Conservation (phyloP, 2,888 invertebrate species). For the Adelphocoris suturalis region DNA sequence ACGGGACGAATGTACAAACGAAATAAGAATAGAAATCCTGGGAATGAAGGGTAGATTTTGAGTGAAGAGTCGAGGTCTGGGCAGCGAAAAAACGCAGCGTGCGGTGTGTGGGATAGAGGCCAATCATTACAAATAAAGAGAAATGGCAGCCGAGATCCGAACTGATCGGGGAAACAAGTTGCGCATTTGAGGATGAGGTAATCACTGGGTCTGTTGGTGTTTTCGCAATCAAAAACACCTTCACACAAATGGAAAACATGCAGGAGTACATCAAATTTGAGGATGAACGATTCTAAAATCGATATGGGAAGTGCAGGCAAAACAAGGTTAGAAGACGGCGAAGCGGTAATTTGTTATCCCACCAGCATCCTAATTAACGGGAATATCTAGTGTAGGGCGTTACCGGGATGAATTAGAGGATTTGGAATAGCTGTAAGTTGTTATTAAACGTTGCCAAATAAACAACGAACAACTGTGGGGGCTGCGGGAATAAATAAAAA, state of each 20-base stretch:
- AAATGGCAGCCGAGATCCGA: conserved; percentile 66
- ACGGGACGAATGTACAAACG: not conserved
- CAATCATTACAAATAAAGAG: conserved; percentile 67
- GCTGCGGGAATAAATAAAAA: conserved; percentile 22
- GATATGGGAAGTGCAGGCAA: conserved; percentile 66
- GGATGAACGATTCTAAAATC: conserved; percentile 37
- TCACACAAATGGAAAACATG: not conserved
- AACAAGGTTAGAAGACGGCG: conserved; percentile 64
- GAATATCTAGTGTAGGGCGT: conserved; percentile 59
- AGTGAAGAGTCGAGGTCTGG: not conserved
- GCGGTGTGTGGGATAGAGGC: conserved; percentile 49
- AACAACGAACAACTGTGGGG: not conserved
- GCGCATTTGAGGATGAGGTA: conserved; percentile 51
- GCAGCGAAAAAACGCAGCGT: conserved; percentile 47
- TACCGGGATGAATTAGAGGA: conserved; percentile 29
- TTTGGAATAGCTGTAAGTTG: not conserved
- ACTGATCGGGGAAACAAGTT: conserved; percentile 52
- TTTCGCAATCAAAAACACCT: conserved; percentile 9
- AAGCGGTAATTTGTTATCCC: conserved; percentile 53
- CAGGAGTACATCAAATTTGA: not conserved
- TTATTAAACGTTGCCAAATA: not conserved
- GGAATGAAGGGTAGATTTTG: not conserved
- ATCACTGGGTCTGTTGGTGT: not conserved
- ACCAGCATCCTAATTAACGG: conserved; percentile 66
- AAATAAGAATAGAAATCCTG: not conserved